A percentile compares a stretch with the other conserved stretches of the same genome.
phyloP scores from a whole-genome alignment of 2,888 invertebrate species.

The Andrena fulva region DNA sequence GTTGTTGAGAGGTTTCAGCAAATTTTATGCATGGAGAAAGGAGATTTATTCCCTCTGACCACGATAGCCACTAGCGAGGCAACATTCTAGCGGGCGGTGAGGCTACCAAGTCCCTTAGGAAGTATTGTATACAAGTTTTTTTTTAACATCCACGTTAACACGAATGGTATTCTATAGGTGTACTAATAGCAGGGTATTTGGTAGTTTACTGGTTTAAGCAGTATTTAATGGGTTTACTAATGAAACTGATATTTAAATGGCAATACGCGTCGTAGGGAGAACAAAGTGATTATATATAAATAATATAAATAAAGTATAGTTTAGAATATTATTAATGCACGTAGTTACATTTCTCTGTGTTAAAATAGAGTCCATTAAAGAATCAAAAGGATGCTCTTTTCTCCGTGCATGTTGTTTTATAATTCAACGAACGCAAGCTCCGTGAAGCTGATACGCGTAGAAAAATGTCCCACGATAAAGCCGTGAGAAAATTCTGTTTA shows the following conservation, averaged over 20 bases:
- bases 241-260: background rate
- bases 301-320: background rate
- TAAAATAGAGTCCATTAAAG: background rate
- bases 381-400: constrained; percentile 28
- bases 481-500: constrained; percentile 20
- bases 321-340: background rate
- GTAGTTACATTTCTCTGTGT: background rate
- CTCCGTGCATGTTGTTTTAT: constrained; percentile 31
- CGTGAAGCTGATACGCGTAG: background rate
- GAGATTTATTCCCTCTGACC: constrained; percentile 24
- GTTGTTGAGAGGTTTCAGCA: constrained; percentile 17
- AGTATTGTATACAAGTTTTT: background rate
- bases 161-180: background rate
- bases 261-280: background rate
- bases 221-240: constrained; percentile 11
- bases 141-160: background rate
- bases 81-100: background rate
- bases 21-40: constrained; percentile 53
- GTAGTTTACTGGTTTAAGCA: background rate
- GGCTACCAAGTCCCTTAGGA: background rate
- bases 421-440: constrained; percentile 7
- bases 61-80: background rate
- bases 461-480: background rate
- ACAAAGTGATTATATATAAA: background rate
- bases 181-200: background rate